Base-by-base conservation (phyloP, 2,888 invertebrate species). In the Apodemia zela region DNA sequence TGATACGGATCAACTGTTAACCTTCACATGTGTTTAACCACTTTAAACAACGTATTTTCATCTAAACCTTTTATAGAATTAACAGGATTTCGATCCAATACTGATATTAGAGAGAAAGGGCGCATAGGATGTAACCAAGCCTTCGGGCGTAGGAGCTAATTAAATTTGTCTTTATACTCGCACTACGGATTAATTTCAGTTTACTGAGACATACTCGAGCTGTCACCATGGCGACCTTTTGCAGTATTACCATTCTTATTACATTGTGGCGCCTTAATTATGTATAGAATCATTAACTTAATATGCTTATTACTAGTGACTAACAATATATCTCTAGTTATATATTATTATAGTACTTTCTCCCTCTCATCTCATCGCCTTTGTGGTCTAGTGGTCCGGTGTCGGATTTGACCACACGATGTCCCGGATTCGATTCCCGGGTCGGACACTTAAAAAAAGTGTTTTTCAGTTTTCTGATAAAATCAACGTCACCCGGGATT, bases 121-220 rank as follows among this genome's bases (percentile, higher is more conserved):
- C 63, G 61, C 63, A 38, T 38, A 61, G 59, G 38, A 59, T 59
- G 63, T 65, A 65, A 63, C 61, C 51, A 38, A 63, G 66, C 47
- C 62, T 65, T 62, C 59, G 45, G 59, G 51, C 45, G 63, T 11
- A 17, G 60, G 62, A 65, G 62, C 77, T 84, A 85, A 84, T 85
- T 83, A 82, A 82, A 84, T 85, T 78, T 77, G 79, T 77, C 79
- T 78, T 77, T 80, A 79, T 75, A 75, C 75, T 77, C 73, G 71
- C 74, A 72, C 72, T 72, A 67, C 65, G 78, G 78, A 82, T 81
- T 82, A 81, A 82, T 78, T 77, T 78, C 67, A 21, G 51, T 51
- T 21, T 51, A 51, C 51, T 10, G 51, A 51, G 51, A 51, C 51
- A 51, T 18, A 51, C 51, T 51, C 3, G 51, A 51, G 58, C 33